A percentile compares a stretch with the other conserved stretches of the same genome.
Conservation (phyloP, 1,140 invertebrate species). For the Euura saliciscinereae region DNA sequence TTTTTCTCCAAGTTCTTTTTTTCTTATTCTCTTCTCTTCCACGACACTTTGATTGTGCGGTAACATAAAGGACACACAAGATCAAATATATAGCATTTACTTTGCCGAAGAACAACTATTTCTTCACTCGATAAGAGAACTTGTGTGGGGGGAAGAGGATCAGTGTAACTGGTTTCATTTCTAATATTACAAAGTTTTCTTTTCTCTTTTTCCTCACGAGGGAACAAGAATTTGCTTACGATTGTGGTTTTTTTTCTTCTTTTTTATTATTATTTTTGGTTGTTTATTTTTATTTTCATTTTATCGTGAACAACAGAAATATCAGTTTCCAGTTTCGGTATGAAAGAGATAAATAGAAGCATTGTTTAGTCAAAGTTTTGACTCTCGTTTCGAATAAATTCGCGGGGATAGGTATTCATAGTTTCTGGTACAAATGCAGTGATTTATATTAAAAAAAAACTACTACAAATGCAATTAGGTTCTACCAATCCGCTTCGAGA, state of each 20-base stretch:
- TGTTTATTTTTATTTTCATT: background rate
- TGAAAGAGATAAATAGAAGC: background rate
- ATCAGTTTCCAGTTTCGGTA: background rate
- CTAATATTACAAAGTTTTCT: constrained; percentile 10
- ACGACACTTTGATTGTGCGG: constrained; percentile 23
- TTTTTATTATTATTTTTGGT: background rate
- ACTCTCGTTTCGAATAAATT: background rate
- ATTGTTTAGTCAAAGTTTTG: background rate
- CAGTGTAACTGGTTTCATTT: background rate
- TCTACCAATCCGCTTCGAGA: background rate
- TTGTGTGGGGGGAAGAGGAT: too few species aligned
- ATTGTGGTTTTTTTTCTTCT: background rate
- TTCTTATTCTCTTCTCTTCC: constrained; percentile 15
- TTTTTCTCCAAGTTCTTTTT: too few species aligned
- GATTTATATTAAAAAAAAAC: background rate
- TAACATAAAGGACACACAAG: too few species aligned
- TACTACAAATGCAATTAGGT: background rate
- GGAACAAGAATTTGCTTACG: constrained; percentile 3
- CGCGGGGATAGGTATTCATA: background rate
- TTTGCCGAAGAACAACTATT: background rate
- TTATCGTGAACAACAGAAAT: background rate
- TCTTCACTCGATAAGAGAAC: too few species aligned
- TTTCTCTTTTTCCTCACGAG: background rate
- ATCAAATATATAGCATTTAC: constrained; percentile 6
- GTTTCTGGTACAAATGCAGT: background rate